These are phyloP conservation scores for Zeus faber DNA, from an alignment of 2,113 vertebrate genomes.

Conservation along the genomic window DNA sequence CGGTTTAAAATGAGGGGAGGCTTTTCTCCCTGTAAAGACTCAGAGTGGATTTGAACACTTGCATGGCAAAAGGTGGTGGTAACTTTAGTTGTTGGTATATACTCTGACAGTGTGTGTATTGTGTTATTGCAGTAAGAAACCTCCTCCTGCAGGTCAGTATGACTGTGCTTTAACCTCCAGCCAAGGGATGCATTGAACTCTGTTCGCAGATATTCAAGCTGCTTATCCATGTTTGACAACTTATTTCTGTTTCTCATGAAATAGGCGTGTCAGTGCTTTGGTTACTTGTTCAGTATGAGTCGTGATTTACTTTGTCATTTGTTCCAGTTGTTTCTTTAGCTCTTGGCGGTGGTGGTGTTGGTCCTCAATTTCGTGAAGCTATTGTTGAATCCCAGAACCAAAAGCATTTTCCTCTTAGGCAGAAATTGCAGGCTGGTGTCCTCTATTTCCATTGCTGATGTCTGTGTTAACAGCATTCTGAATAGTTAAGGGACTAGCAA, in stretches of 20 bases:
- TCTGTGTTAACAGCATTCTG: neutral
- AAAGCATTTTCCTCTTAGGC: neutral
- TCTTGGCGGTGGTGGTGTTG: slow-evolving; percentile 2
- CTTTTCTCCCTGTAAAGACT: neutral
- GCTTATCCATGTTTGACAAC: neutral
- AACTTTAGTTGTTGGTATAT: neutral
- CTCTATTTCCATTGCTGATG: neutral
- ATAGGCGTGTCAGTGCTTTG: neutral
- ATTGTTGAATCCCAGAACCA: slow-evolving; percentile 2
- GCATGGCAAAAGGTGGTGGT: neutral
- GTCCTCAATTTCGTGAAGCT: neutral
- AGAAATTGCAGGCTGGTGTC: slow-evolving; percentile 3
- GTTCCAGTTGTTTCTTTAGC: neutral
- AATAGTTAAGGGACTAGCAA: neutral
- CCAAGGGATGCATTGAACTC: neutral
- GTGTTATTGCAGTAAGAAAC: neutral
- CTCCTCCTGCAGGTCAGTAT: neutral
- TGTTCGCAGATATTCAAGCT: slow-evolving; percentile 2
- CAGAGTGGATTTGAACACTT: slow-evolving; percentile 1
- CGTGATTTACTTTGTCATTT: neutral
- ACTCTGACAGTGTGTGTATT: neutral
- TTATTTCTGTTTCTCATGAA: neutral
- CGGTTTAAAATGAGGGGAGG: neutral
- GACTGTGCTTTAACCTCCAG: slow-evolving; percentile 1
- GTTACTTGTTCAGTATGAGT: slow-evolving; percentile 3